These are phyloP conservation scores for Hormiphora californensis DNA, from an alignment of 37 sponge, comb jelly and placozoan genomes.

Conservation along the genomic window DNA sequence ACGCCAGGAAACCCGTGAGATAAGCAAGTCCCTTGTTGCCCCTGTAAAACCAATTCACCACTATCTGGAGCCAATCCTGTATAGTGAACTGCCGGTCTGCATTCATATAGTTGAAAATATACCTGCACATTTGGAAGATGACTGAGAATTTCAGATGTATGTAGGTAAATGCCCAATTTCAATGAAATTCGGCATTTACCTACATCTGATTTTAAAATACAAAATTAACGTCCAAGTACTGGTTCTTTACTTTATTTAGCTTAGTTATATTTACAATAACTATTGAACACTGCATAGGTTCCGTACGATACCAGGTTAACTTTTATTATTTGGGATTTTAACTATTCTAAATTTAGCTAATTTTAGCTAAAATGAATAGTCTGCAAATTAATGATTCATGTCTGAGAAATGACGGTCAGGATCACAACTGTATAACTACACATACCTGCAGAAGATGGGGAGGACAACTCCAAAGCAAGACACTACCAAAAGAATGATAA, in stretches of 20 bases:
- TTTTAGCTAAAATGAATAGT: too few species aligned
- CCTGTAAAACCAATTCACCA: constrained; percentile 9
- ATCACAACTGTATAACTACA: too few species aligned
- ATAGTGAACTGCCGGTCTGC: background rate
- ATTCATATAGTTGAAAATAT: constrained; percentile 11
- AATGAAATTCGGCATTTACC: background rate
- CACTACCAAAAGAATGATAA: too few species aligned
- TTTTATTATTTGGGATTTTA: too few species aligned
- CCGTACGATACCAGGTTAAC: background rate
- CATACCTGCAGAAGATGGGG: too few species aligned
- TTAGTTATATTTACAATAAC: background rate
- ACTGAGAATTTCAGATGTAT: too few species aligned
- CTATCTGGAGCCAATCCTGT: background rate
- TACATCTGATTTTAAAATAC: background rate
- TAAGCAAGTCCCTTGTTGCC: background rate
- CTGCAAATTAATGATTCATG: too few species aligned
- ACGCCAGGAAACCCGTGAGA: background rate
- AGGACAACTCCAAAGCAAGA: too few species aligned
- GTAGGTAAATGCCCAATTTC: too few species aligned
- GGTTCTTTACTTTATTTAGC: background rate
- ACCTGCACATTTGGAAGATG: too few species aligned
- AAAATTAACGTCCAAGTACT: background rate
- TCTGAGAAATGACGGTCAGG: too few species aligned
- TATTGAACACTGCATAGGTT: background rate
- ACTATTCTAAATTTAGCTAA: too few species aligned